A percentile compares a stretch with the other conserved stretches of the same genome.
These are phyloP conservation scores for Seira musarum DNA, from an alignment of 2,888 invertebrate species.

Conservation along the genomic window DNA sequence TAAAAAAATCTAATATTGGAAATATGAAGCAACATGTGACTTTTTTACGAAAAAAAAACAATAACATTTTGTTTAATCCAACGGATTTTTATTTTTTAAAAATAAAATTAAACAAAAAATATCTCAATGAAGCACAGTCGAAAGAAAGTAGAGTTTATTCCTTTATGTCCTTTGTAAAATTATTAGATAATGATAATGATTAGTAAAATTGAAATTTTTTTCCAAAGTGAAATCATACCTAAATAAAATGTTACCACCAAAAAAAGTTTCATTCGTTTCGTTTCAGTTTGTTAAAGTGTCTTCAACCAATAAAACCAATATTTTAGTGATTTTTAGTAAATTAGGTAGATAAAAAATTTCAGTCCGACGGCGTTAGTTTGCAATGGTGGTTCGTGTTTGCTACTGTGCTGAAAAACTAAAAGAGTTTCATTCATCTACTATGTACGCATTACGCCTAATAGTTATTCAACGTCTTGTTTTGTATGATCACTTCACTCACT, in stretches of 20 bases:
- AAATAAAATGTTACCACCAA: background rate
- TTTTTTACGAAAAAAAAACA: background rate
- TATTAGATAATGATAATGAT: background rate
- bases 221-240: too few relatives aligned
- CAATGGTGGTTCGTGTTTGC: background rate
- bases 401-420: background rate
- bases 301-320: background rate
- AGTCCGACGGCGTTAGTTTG: too few relatives aligned
- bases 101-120: background rate
- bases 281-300: background rate
- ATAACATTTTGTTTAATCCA: background rate
- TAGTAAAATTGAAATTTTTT: background rate
- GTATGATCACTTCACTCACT: background rate
- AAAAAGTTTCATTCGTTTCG: too few relatives aligned
- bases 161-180: background rate
- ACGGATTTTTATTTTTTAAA: background rate
- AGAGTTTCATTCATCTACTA: too few relatives aligned
- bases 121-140: background rate
- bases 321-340: background rate
- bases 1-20: background rate
- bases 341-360: background rate
- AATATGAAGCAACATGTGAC: background rate
- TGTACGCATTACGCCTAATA: background rate
- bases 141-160: background rate
- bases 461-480: too few relatives aligned